These are phyloP conservation scores for Ditylenchus dipsaci DNA, from an alignment of 1,140 invertebrate species.

Conservation along the genomic window DNA sequence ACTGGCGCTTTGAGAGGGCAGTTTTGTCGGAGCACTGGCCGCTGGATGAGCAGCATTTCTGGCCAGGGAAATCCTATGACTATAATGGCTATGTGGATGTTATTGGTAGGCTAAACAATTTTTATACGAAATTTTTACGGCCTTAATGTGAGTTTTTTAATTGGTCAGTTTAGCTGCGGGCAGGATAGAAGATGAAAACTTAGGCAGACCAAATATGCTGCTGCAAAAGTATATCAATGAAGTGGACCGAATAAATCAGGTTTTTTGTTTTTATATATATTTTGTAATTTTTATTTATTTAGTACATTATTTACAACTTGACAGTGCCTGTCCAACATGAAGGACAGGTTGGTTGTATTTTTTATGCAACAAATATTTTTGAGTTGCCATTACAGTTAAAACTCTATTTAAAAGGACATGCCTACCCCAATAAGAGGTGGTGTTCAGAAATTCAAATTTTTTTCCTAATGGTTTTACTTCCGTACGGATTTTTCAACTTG, in stretches of 20 bases:
- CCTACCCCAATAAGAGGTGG: too few relatives aligned
- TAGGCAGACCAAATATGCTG: constrained; percentile 53
- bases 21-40: constrained; percentile 55
- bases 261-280: constrained; percentile 4
- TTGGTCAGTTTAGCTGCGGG: constrained; percentile 41
- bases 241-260: constrained; percentile 53
- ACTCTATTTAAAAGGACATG: too few relatives aligned
- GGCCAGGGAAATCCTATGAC: constrained; percentile 57
- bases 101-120: too few relatives aligned
- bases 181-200: constrained; percentile 24
- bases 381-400: too few relatives aligned
- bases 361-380: too few relatives aligned
- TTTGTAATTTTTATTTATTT: not conserved
- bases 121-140: too few relatives aligned
- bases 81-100: constrained; percentile 54
- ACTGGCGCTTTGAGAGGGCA: constrained; percentile 52
- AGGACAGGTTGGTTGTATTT: constrained; percentile 1
- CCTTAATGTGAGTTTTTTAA: too few relatives aligned
- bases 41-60: constrained; percentile 53
- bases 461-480: too few relatives aligned
- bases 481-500: too few relatives aligned
- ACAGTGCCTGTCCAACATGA: constrained; percentile 40
- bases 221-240: constrained; percentile 47
- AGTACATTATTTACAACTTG: constrained; percentile 47
- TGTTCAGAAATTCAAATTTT: too few relatives aligned